Percentiles rank a stretch among this genome's conserved stretches.
Evolutionary conservation across 1,140 invertebrate genomes (phyloP).

Genomic region (Bombus ignitus): DNA sequence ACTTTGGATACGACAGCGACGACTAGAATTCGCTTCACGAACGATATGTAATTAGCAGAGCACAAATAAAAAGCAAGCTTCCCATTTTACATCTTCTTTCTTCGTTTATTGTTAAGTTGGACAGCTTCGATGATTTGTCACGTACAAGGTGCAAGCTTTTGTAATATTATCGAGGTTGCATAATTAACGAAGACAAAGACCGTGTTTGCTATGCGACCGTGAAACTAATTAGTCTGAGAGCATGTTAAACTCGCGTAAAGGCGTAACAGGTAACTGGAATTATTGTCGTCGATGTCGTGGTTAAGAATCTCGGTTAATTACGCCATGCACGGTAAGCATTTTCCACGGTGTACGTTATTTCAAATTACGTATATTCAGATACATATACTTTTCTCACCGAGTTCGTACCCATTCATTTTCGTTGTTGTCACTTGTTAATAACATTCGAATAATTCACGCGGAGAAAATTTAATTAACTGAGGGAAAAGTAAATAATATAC

Average conservation of each 20-base stretch:
- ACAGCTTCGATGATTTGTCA: background rate
- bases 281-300: constrained; percentile 14
- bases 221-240: constrained; percentile 46
- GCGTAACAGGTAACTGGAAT: constrained; percentile 46
- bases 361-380: background rate
- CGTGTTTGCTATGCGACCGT: constrained; percentile 2
- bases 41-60: no score
- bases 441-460: background rate
- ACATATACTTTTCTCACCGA: background rate
- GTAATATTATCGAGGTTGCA: background rate
- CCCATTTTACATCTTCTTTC: background rate
- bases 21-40: no score
- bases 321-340: constrained; percentile 15
- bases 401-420: background rate
- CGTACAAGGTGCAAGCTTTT: no score
- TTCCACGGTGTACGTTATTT: background rate
- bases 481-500: background rate
- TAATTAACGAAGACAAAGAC: constrained; percentile 45
- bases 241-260: constrained; percentile 38
- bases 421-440: background rate
- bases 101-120: background rate
- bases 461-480: background rate
- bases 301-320: constrained; percentile 52
- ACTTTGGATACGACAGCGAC: no score
- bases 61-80: no score